Evolutionary conservation across 2,797 vertebrate species (phyloP).

Genomic region (Sibirionetta formosa): DNA sequence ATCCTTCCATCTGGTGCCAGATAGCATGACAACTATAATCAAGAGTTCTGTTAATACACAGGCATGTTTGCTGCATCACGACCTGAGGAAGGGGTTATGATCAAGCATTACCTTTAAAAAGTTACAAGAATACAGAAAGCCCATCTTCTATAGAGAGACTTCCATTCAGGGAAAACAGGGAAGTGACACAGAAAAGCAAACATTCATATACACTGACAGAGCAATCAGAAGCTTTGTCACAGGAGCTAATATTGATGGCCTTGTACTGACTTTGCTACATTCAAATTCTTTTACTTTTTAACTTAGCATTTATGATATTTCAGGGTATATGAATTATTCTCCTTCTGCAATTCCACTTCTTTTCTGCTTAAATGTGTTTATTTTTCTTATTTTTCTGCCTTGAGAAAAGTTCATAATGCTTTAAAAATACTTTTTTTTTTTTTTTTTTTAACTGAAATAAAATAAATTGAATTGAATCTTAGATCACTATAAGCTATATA

Average conservation of each 20-base stretch:
- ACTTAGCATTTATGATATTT: neutral
- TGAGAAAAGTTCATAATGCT: neutral
- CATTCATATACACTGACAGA: neutral
- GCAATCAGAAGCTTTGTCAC: neutral
- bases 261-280: neutral
- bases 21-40: neutral
- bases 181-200: neutral
- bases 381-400: neutral
- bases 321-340: neutral
- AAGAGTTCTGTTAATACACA: neutral
- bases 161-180: neutral
- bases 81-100: neutral
- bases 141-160: neutral
- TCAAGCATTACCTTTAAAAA: neutral
- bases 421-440: neutral
- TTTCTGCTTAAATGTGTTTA: neutral
- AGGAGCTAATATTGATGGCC: neutral
- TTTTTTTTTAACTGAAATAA: neutral
- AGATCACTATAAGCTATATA: conserved; percentile 35
- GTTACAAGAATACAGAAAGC: neutral
- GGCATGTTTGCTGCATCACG: neutral
- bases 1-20: neutral
- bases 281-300: neutral
- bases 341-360: neutral
- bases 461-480: conserved; percentile 16